A percentile compares a stretch with the other conserved stretches of the same genome.
These are phyloP conservation scores for Ptyas mucosa DNA, from an alignment of 2,113 vertebrate genomes.

Conservation along the genomic window DNA sequence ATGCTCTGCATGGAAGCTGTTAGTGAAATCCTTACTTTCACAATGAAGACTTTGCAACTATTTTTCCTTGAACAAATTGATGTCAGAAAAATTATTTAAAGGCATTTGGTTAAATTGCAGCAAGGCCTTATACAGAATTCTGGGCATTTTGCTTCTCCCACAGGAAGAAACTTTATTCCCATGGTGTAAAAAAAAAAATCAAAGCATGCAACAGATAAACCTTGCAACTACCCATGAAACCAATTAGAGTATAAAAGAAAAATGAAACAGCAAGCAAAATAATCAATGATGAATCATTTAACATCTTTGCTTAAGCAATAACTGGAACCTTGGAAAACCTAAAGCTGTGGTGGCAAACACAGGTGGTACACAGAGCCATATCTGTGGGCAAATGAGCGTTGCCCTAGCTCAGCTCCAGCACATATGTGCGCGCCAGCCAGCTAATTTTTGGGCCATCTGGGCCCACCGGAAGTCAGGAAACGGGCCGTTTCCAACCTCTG, in stretches of 20 bases:
- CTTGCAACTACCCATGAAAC: slow-evolving; percentile 39
- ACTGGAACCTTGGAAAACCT: not conserved
- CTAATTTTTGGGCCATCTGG: no score
- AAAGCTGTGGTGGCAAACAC: no score
- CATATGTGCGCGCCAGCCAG: no score
- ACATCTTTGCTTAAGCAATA: slow-evolving; percentile 39
- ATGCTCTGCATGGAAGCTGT: not conserved
- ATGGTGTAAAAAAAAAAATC: not conserved
- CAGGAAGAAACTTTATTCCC: slow-evolving; percentile 5
- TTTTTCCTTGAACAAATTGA: slow-evolving; percentile 15
- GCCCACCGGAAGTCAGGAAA: no score
- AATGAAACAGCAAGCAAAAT: slow-evolving; percentile 17
- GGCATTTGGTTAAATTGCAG: not conserved
- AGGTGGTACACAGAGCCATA: no score
- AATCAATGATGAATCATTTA: slow-evolving; percentile 25
- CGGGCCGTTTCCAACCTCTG: no score
- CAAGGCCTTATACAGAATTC: not conserved
- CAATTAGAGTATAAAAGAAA: slow-evolving; percentile 29
- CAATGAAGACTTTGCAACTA: not conserved
- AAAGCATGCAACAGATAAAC: slow-evolving; percentile 37
- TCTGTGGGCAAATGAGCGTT: no score
- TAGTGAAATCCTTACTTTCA: slow-evolving; percentile 16
- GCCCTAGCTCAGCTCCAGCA: no score
- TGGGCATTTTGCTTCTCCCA: not conserved
- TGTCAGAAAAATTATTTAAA: slow-evolving; percentile 8